Base-by-base conservation (phyloP, 2,113 vertebrate genomes). In the Onychostoma macrolepis region DNA sequence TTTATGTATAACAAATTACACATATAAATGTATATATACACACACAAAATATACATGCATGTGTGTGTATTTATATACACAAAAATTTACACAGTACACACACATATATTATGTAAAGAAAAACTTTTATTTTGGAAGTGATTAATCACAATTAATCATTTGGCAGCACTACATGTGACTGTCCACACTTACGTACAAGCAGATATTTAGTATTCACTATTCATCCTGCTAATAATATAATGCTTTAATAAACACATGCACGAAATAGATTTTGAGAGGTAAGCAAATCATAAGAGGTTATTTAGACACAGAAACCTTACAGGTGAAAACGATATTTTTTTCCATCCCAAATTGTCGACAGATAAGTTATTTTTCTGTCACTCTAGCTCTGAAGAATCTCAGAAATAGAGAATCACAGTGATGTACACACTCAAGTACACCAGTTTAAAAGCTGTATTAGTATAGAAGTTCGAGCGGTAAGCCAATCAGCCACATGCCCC, bases 401-500 rank as follows among this genome's bases (percentile, higher is more conserved):
- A 53, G n/a, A 61, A 63, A 88, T 65, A 69, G 72, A 33, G 21
- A 28, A 75, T 69, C 77, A 81, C 50, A 8, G 61, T 30, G 33
- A 53, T n/a, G 26, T 72, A 85, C 28, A 79, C 76, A 82, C 80
- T 83, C 69, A 72, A 80, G 41, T 69, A 89, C 76, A 80, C 28
- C 28, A 76, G 63, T 84, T 45, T 33, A 53, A n/a, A 79, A 63
- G 58, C 72, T 86, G 86, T 79, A 87, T 88, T 84, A 79, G 72
- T 61, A 45, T 79, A 89, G 86, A 84, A 80, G 84, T 78, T 71
- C 24, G 43, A 87, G 76, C 76, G 53, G 36, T 71, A 86, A 81
- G 84, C 87, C 83, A 89, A 87, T 89, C 86, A 88, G 63, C 74
- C 86, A 81, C 61, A 72, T 38, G 78, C 87, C 77, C 84, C 77